Conservation (phyloP, 2,888 invertebrate genomes). For the Lumbricus terrestris region DNA sequence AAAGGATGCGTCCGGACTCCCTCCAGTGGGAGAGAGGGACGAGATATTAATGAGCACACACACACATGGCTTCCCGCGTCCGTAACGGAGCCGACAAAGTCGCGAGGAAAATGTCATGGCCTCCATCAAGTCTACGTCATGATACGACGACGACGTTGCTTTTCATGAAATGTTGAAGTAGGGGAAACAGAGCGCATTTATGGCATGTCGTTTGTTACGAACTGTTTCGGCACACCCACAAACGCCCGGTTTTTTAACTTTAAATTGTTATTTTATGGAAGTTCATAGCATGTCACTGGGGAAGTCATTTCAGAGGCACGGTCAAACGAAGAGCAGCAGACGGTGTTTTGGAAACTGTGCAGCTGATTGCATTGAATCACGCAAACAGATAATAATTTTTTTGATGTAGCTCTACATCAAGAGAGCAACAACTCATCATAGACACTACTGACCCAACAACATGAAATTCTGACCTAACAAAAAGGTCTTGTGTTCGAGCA, state of each 20-base stretch:
- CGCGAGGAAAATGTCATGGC: neutral
- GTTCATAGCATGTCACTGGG: neutral
- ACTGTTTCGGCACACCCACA: neutral
- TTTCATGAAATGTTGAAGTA: constrained; percentile 3
- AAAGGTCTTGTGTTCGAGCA: neutral
- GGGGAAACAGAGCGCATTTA: neutral
- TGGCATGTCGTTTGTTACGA: neutral
- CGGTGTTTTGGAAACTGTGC: no score
- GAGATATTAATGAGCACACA: neutral
- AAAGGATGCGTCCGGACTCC: neutral
- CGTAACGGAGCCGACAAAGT: neutral
- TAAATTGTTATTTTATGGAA: constrained; percentile 3
- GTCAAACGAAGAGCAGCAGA: no score
- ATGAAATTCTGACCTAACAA: no score
- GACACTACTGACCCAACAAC: no score
- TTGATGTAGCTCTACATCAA: no score
- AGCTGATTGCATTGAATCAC: no score
- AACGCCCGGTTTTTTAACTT: neutral
- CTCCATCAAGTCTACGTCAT: neutral
- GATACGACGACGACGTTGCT: neutral
- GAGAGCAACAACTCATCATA: no score
- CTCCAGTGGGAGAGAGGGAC: neutral
- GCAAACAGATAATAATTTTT: no score
- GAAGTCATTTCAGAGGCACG: no score
- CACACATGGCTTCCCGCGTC: neutral